These are phyloP conservation scores for Zoanthus gigantus DNA, from an alignment of 92 coral and sea anemone genomes.

Conservation along the genomic window DNA sequence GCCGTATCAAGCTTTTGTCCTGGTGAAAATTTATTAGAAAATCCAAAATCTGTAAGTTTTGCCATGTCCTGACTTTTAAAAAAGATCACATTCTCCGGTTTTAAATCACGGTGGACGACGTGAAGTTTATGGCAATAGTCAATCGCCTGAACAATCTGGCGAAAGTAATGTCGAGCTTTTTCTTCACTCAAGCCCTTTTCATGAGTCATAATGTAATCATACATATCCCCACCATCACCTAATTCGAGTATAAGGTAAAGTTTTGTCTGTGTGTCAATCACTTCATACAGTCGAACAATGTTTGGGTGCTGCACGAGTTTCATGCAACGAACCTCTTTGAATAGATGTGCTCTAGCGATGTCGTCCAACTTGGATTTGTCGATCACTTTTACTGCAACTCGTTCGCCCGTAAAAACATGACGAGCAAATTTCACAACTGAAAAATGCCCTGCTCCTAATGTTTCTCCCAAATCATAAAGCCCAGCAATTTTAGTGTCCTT, in stretches of 20 bases:
- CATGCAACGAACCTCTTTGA: constrained; percentile 98
- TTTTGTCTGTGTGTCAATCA: constrained; percentile 95
- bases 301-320: constrained; percentile 98
- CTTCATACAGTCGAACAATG: constrained; percentile 97
- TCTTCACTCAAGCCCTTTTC: constrained; percentile 93
- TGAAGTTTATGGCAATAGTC: constrained; percentile 98
- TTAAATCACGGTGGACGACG: constrained; percentile 97
- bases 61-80: constrained; percentile 96
- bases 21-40: constrained; percentile 95
- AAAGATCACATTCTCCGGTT: constrained; percentile 98
- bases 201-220: constrained; percentile 98
- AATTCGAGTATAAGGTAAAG: constrained; percentile 95
- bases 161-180: constrained; percentile 94
- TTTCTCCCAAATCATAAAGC: constrained; percentile 93
- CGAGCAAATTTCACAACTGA: constrained; percentile 98
- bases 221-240: constrained; percentile 99
- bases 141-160: constrained; percentile 99
- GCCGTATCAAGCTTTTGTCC: constrained; percentile 98
- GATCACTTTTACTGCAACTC: constrained; percentile 99
- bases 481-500: constrained; percentile 95
- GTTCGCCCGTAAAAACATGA: constrained; percentile 98
- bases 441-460: constrained; percentile 95
- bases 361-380: constrained; percentile 97
- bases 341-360: constrained; percentile 88
- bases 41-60: constrained; percentile 98